phyloP scores from a whole-genome alignment of 1,140 invertebrate genomes.

The Caenorhabditis briggsae region DNA sequence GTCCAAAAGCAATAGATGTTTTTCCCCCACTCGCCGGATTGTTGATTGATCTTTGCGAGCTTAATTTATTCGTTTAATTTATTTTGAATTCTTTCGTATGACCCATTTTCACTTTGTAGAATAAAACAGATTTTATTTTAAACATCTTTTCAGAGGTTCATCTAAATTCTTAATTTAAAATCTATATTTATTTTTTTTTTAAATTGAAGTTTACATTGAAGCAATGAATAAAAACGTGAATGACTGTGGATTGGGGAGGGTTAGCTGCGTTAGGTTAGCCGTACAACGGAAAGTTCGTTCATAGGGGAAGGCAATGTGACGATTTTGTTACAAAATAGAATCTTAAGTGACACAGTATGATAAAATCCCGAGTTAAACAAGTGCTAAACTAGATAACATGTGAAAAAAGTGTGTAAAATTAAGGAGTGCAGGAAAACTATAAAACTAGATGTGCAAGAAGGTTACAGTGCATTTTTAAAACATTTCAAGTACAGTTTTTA shows the following conservation, averaged over 20 bases:
- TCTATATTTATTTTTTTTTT: too few relatives aligned
- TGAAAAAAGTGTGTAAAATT: neutral
- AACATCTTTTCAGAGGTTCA: too few relatives aligned
- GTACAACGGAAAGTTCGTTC: too few relatives aligned
- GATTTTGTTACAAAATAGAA: too few relatives aligned
- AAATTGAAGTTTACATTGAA: too few relatives aligned
- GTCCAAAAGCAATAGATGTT: neutral
- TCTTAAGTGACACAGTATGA: slow-evolving; percentile 28
- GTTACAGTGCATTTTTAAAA: neutral
- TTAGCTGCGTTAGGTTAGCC: too few relatives aligned
- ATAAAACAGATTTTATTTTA: neutral
- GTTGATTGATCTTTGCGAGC: neutral
- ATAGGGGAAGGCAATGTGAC: neutral
- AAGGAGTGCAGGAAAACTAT: too few relatives aligned
- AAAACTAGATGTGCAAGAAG: neutral
- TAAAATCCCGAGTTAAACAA: neutral
- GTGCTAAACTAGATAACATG: slow-evolving; percentile 19
- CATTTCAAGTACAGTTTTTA: neutral
- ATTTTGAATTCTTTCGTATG: neutral
- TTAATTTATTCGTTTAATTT: slow-evolving; percentile 42
- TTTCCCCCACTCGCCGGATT: neutral
- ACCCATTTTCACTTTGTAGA: slow-evolving; percentile 26
- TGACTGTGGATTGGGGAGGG: too few relatives aligned
- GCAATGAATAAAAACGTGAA: too few relatives aligned
- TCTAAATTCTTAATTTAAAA: too few relatives aligned